phyloP scores from a whole-genome alignment of 2,888 invertebrate species.

The Aphelenchoides bicaudatus region DNA sequence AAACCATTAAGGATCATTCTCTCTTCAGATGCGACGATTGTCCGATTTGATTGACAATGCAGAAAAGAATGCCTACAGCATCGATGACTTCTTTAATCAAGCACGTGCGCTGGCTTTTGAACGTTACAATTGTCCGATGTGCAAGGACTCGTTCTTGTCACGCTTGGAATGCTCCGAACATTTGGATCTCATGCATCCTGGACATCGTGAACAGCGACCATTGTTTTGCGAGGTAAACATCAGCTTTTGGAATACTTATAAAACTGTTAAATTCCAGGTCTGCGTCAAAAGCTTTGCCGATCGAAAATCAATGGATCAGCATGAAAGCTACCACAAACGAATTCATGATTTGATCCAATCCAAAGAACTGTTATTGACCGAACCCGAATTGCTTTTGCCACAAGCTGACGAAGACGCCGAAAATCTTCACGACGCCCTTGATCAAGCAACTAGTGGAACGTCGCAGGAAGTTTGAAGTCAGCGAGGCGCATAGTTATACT shows the following conservation, averaged over 20 bases:
- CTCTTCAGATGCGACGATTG: conserved; percentile 40
- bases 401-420: conserved; percentile 14
- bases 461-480: no score
- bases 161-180: conserved; percentile 53
- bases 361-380: neutral
- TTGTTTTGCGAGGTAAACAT: conserved; percentile 51
- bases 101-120: conserved; percentile 53
- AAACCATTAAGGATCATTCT: neutral
- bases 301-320: conserved; percentile 45
- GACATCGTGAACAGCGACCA: conserved; percentile 38
- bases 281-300: conserved; percentile 49
- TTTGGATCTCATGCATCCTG: conserved; percentile 44
- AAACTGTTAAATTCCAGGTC: conserved; percentile 29
- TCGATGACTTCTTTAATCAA: conserved; percentile 44
- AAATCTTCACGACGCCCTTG: no score
- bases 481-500: no score
- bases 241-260: neutral
- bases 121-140: conserved; percentile 56
- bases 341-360: conserved; percentile 44
- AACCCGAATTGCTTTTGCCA: conserved; percentile 11
- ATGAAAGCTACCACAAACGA: conserved; percentile 55
- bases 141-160: conserved; percentile 51
- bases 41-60: conserved; percentile 40
- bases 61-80: conserved; percentile 27
- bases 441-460: no score